Base-by-base conservation (phyloP, 1,140 invertebrate genomes). In the Drosophila orosa region DNA sequence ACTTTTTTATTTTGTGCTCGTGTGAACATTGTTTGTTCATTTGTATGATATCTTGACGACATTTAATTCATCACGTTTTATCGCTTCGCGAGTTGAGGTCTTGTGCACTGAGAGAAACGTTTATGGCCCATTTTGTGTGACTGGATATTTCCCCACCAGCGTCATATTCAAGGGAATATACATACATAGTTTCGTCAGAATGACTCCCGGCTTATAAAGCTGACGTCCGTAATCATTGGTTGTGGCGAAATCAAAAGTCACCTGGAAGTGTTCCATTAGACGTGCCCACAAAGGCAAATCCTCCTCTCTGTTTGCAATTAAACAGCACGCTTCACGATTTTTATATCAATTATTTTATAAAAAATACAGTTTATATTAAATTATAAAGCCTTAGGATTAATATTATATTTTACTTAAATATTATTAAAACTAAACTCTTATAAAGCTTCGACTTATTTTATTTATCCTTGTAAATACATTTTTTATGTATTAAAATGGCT, bases 1-100 rank as follows among this genome's bases (percentile, higher is more conserved):
- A 55, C 24, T 73, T 35, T 35, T 19, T 54, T 48, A 42, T 55
- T 55, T 55, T 73, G 13, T 54, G 35, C 40, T 37, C 52, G 35
- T 48, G n/a, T 54, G 17, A 50, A 29, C 17, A 56, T 67, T 39
- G 29, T 5, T 47, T 57, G 25, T 63, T 63, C 17, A 24, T 55
- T n/a, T 50, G 19, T 73, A 29, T 39, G 39, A 65, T 47, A 74
- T 40, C 50, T 60, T 60, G 54, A 60, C 55, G 48, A 60, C 47
- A 55, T 55, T 47, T 27, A 75, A 54, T 42, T 76, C 55, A 69
- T 76, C 74, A 78, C 72, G 69, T 74, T 74, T 54, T 57, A 27
- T 40, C 31, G 44, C 25, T 5, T 47, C 15, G 17, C 31, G 15
- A 31, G 22, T 22, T 33, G 29, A 29, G 62, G 5, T 10, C 57